Evolutionary conservation across 2,888 invertebrate species (phyloP), one percentile per base, ranked within the genome.

Genomic region (Phortica okadai): DNA sequence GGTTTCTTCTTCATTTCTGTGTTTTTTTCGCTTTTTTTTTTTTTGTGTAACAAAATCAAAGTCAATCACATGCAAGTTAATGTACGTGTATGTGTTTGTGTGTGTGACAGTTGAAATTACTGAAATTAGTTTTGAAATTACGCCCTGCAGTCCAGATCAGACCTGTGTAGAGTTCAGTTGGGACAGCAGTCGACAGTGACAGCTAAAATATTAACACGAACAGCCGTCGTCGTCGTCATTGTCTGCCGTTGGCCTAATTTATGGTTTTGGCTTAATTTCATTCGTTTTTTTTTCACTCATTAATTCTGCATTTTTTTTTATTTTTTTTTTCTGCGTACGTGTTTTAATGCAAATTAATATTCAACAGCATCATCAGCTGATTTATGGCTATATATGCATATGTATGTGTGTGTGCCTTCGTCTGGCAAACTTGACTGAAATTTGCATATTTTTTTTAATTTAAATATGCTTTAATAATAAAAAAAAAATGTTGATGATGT

Each of bases 51-150:
- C 25, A 25, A 62, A 62, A 62, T 62, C 25, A 62, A 62, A 62
- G 62, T 62, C 62, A 62, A 62, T 62, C 6, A 16, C 4, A 21
- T 25, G 62, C 1, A 62, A 21, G 62, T 25, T 16, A 25, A 2
- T 62, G 62, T 16, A 16, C 25, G 1, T 25, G 59, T 59, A 16
- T 16, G 59, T 21, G 21, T 59, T 8, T 44, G 45, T 42, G n/a
- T 69, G 69, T 16, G 44, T 69, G 69, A 69, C 69, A 69, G 69
- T 45, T n/a, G 16, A 45, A 69, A 69, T 69, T 69, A 69, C 45
- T 45, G 41, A 69, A 69, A 69, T 69, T 69, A 69, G 69, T 69
- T 69, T 25, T 16, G 45, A 45, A 69, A 69, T 45, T 69, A 50
- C 69, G 10, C 62, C 6, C 62, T 62, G 21, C 10, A 62, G 25